These are phyloP conservation scores for Pyrgilauda ruficollis DNA, from an alignment of 2,113 vertebrate genomes.

Conservation along the genomic window DNA sequence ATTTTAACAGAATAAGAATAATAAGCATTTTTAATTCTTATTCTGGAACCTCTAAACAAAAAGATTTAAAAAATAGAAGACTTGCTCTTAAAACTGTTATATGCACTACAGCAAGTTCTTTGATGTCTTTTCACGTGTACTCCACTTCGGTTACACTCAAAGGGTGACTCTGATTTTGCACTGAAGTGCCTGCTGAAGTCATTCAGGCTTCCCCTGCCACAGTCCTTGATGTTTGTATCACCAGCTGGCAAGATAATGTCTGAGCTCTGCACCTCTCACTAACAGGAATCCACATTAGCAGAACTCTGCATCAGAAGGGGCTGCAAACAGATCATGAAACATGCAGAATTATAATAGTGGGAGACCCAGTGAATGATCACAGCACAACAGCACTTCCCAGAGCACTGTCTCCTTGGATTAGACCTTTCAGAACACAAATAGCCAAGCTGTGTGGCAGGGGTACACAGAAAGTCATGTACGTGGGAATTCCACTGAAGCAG, in stretches of 20 bases:
- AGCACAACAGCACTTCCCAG: not conserved
- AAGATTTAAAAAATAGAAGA: not conserved
- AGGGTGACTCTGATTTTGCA: not conserved
- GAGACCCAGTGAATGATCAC: not conserved
- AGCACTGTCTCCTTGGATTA: not conserved
- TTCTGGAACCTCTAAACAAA: not conserved
- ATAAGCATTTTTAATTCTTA: not conserved
- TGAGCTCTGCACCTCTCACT: not conserved
- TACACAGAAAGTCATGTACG: rapidly evolving
- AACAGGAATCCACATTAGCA: not conserved
- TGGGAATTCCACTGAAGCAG: not conserved
- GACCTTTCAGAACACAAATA: not conserved
- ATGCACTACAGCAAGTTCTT: not conserved
- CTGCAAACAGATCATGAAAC: not conserved
- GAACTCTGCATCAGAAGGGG: not conserved
- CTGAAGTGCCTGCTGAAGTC: not conserved
- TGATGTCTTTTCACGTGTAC: not conserved
- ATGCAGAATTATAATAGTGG: not conserved
- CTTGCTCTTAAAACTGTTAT: not conserved
- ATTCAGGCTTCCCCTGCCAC: not conserved
- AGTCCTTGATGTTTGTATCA: not conserved
- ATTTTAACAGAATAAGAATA: not conserved
- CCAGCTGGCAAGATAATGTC: rapidly evolving
- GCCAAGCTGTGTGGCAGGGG: not conserved
- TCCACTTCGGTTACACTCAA: not conserved